Base-by-base conservation (phyloP, 2,113 vertebrate genomes). In the Gopherus flavomarginatus region DNA sequence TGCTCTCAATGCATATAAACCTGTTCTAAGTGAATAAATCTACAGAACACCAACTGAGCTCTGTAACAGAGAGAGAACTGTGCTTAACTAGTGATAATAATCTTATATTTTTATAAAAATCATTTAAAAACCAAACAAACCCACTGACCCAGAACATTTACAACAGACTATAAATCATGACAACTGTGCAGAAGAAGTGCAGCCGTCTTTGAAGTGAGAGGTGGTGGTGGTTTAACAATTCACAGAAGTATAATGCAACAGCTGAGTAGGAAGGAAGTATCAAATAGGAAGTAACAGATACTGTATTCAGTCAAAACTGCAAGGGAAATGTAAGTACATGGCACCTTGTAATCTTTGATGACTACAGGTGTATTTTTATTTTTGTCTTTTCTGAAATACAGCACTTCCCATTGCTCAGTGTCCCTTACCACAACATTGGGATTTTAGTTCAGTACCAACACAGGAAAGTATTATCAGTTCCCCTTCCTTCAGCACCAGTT, bases 61-160 rank as follows among this genome's bases (percentile, higher is more conserved):
- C 69, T 84, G 57, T 42, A 69, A 47, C 84, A 62, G 11, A 0
- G 38, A 87, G 62, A 88, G 59, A 87, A 83, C 24, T 54, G 44
- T 56, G 59, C 85, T 96, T 89, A 90, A 47, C 54, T 87, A 82
- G 84, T 93, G 47, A 81, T 87, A 90, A 77, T 94, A 72, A 91
- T 84, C 47, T 96, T 92, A 85, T 38, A 86, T 95, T 54, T 86
- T 29, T 86, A 49, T 91, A 80, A 52, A 69, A 80, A 72, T 92
- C 31, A 42, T 82, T 53, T 81, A 90, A 83, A 90, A 85, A 72
- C 22, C 81, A 78, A 13, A 52, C 13, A 29, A 26, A 59, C 42
- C 81, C 52, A 50, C 42, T 50, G 44, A 12, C 31, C 26, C 13
- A 38, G 69, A 65, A 49, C 26, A 89, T 31, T 65, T 78, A 69